phyloP scores from a whole-genome alignment of 2,888 invertebrate species.

The Drosophila incognita region DNA sequence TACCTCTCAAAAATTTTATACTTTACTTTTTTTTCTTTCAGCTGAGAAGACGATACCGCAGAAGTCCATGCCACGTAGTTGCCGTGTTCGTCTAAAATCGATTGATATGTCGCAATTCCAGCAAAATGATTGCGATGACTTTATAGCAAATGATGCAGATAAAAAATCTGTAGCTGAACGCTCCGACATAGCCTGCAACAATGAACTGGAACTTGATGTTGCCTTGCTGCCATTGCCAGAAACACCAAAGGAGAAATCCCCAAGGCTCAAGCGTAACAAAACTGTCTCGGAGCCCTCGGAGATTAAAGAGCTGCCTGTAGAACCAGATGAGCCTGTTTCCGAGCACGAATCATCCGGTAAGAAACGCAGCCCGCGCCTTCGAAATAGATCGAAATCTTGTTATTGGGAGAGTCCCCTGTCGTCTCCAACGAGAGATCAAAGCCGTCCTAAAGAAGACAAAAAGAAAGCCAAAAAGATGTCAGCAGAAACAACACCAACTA shows the following conservation, averaged over 20 bases:
- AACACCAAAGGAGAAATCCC: neutral
- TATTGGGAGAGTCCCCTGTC: neutral
- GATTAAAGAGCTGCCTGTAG: neutral
- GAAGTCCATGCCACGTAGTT: neutral
- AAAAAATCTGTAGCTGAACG: neutral
- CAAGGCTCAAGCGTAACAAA: constrained; percentile 7
- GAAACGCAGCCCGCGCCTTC: neutral
- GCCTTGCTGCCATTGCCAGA: neutral
- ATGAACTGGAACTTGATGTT: neutral
- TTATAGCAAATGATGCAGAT: neutral
- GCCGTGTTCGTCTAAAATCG: constrained; percentile 21
- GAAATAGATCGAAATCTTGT: constrained; percentile 4
- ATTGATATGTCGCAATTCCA: constrained; percentile 1
- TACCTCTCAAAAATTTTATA: neutral
- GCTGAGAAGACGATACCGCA: neutral
- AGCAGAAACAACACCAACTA: neutral
- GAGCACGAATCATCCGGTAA: neutral
- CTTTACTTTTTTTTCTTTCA: constrained; percentile 3
- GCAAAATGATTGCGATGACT: neutral
- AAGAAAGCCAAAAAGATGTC: neutral
- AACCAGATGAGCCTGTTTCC: neutral
- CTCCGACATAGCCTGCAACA: neutral
- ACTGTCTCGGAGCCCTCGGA: neutral
- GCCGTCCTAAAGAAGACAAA: neutral
- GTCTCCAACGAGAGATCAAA: neutral